Conservation (phyloP, 2,113 vertebrate species). For the Cinclus cinclus region DNA sequence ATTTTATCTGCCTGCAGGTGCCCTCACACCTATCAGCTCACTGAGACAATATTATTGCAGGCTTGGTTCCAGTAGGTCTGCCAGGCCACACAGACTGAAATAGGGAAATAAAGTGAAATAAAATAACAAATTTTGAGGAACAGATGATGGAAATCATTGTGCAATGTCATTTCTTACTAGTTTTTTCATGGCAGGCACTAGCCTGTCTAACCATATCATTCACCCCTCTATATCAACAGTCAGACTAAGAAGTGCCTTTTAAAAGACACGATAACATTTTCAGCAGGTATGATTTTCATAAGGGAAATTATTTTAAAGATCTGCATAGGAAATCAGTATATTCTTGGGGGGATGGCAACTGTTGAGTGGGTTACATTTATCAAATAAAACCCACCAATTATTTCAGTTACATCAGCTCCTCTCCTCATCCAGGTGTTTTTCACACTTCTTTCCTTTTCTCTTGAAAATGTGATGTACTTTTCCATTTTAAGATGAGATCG, state of each 20-base stretch:
- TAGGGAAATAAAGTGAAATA: slow-evolving; percentile 25
- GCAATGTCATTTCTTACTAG: background rate
- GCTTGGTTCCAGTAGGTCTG: slow-evolving; percentile 32
- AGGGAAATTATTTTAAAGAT: background rate
- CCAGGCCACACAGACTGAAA: slow-evolving; percentile 52
- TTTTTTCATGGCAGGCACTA: background rate
- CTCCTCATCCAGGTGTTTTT: background rate
- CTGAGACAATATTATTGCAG: slow-evolving; percentile 51
- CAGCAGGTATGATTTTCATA: background rate
- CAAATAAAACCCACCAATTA: background rate
- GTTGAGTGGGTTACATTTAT: background rate
- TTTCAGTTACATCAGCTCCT: background rate
- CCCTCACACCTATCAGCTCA: slow-evolving; percentile 49
- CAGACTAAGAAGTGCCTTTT: background rate
- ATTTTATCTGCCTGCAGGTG: slow-evolving; percentile 49
- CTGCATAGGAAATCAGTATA: background rate
- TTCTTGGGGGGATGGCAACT: background rate
- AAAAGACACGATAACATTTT: background rate
- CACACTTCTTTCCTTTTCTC: slow-evolving; percentile 10
- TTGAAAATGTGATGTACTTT: background rate
- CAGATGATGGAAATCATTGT: background rate
- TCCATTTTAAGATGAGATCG: background rate
- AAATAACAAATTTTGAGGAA: slow-evolving; percentile 20
- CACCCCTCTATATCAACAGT: background rate
- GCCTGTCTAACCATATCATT: background rate